Conservation (phyloP, 2,888 invertebrate genomes). For the Melanchra persicariae region DNA sequence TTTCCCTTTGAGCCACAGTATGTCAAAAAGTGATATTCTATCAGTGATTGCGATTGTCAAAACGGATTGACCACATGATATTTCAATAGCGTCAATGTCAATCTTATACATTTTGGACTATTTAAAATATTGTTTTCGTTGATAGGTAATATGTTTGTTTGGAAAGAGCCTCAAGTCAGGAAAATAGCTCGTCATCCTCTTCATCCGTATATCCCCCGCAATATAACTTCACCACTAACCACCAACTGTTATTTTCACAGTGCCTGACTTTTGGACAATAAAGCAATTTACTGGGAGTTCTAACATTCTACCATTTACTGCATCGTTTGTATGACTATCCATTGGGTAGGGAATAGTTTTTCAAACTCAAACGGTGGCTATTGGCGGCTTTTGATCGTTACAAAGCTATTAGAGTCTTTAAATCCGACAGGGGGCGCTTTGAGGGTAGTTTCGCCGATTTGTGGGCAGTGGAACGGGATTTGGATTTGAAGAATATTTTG, state of each 20-base stretch:
- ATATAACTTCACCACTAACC: conserved; percentile 66
- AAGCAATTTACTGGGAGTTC: conserved; percentile 76
- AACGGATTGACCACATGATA: too few species aligned
- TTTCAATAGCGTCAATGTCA: too few species aligned
- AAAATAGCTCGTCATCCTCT: conserved; percentile 14
- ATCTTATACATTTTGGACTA: too few species aligned
- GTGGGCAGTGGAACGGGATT: conserved; percentile 10
- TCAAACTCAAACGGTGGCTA: conserved; percentile 35
- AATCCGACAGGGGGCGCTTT: conserved; percentile 54
- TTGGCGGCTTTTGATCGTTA: conserved; percentile 42
- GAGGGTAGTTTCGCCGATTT: conserved; percentile 21
- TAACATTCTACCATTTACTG: conserved; percentile 30
- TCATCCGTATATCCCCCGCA: neutral
- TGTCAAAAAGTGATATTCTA: too few species aligned
- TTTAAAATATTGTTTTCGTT: too few species aligned
- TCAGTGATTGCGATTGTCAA: too few species aligned
- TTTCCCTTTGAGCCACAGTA: too few species aligned
- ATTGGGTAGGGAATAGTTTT: conserved; percentile 60
- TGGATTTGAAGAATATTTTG: conserved; percentile 7
- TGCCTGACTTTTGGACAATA: conserved; percentile 79
- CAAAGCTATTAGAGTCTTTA: conserved; percentile 56
- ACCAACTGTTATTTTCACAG: conserved; percentile 80
- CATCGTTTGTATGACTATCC: conserved; percentile 67
- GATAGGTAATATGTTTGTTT: too few species aligned
- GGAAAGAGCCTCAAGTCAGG: neutral